phyloP scores from a whole-genome alignment of 1,140 invertebrate species.

The Venturia canescens region DNA sequence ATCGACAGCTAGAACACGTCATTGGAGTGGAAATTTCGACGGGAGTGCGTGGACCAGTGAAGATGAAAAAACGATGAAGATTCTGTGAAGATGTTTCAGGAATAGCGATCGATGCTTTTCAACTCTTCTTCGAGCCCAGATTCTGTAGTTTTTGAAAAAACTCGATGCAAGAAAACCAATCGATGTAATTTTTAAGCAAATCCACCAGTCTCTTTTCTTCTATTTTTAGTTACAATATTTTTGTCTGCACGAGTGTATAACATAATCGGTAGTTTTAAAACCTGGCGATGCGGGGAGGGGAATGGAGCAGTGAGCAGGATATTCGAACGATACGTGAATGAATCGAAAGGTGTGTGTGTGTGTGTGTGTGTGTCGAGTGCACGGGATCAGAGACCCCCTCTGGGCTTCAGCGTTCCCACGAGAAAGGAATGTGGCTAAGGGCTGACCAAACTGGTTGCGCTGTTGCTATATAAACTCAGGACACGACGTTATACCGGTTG shows the following conservation, averaged over 20 bases:
- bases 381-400: conserved; percentile 38
- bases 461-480: not conserved
- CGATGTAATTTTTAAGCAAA: not conserved
- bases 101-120: too few species aligned
- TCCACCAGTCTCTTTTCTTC: too few species aligned
- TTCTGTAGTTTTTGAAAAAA: too few species aligned
- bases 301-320: not conserved
- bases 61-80: too few species aligned
- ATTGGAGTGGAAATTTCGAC: too few species aligned
- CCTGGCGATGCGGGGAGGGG: not conserved
- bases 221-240: too few species aligned
- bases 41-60: too few species aligned
- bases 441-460: conserved; percentile 53
- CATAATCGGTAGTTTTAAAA: not conserved
- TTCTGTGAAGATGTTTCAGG: too few species aligned
- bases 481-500: conserved; percentile 45
- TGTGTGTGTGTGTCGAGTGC: conserved; percentile 2
- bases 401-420: conserved; percentile 47
- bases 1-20: too few species aligned
- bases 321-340: conserved; percentile 35
- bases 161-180: too few species aligned
- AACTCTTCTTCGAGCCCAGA: too few species aligned
- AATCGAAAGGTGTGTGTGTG: not conserved
- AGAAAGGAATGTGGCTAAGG: conserved; percentile 56
- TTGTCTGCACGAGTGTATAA: not conserved